These are phyloP conservation scores for Pachypeltis micranthus DNA, from an alignment of 1,140 invertebrate genomes.

Conservation along the genomic window DNA sequence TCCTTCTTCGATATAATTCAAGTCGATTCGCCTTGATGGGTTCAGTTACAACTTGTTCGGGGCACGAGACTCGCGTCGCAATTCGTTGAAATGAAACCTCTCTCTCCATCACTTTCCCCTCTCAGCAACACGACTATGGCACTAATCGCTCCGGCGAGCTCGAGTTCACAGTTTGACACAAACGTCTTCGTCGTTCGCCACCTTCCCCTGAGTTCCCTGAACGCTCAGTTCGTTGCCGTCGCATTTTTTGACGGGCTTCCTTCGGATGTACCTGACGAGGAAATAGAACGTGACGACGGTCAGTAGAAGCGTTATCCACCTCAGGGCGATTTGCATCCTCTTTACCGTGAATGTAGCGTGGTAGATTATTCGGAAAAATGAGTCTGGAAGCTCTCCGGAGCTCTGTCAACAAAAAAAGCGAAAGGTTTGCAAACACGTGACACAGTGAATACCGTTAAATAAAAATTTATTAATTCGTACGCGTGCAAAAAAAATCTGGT, in stretches of 20 bases:
- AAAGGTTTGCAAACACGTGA: not conserved
- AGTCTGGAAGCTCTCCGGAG: slow-evolving; percentile 19
- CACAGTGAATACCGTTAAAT: not conserved
- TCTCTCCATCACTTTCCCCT: too few relatives aligned
- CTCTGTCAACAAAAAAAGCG: slow-evolving; percentile 14
- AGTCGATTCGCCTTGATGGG: too few relatives aligned
- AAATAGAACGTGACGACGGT: not conserved
- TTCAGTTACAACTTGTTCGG: too few relatives aligned
- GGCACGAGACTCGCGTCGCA: too few relatives aligned
- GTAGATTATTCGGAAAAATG: slow-evolving; percentile 22
- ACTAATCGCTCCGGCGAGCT: too few relatives aligned
- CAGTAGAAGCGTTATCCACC: slow-evolving; percentile 14
- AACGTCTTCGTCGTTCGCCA: too few relatives aligned
- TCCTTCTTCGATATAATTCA: too few relatives aligned
- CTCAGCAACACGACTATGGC: too few relatives aligned
- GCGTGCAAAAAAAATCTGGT: not conserved
- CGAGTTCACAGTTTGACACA: too few relatives aligned
- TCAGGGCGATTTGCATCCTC: slow-evolving; percentile 17
- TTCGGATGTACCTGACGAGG: not conserved
- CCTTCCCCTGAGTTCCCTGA: too few relatives aligned
- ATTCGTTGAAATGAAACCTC: too few relatives aligned
- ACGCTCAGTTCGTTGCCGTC: too few relatives aligned
- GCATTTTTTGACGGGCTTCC: not conserved
- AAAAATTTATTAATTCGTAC: not conserved
- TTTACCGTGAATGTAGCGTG: slow-evolving; percentile 24